Evolutionary conservation across 2,888 invertebrate species (phyloP).

Genomic region (Brenthis hecate): DNA sequence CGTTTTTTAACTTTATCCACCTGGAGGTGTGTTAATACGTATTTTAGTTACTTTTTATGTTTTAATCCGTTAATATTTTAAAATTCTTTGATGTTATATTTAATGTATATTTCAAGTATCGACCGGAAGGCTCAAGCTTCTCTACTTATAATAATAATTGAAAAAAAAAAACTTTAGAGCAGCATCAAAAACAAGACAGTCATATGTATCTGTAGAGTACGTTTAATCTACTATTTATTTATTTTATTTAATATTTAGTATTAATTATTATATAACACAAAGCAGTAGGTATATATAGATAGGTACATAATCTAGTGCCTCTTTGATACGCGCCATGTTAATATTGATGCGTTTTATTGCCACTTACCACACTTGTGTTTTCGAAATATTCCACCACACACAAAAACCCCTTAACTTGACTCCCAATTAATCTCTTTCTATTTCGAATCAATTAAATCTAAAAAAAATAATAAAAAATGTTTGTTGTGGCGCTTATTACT

Average conservation of each 20-base stretch:
- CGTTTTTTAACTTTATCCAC: slow-evolving; percentile 64
- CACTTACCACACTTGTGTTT: slow-evolving; percentile 29
- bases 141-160: background rate
- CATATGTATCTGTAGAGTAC: too few species aligned
- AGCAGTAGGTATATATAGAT: background rate
- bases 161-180: too few species aligned
- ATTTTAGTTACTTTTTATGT: slow-evolving; percentile 60
- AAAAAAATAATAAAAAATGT: slow-evolving; percentile 29
- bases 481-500: slow-evolving; percentile 20
- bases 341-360: slow-evolving; percentile 22
- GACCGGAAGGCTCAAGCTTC: slow-evolving; percentile 18
- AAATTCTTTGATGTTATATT: slow-evolving; percentile 24
- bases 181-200: too few species aligned
- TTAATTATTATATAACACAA: background rate
- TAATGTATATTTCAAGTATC: slow-evolving; percentile 5
- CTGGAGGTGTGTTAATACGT: slow-evolving; percentile 74
- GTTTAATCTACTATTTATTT: too few species aligned
- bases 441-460: slow-evolving; percentile 49
- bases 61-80: slow-evolving; percentile 58
- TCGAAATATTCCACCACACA: slow-evolving; percentile 45
- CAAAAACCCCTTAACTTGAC: slow-evolving; percentile 57
- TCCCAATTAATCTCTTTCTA: slow-evolving; percentile 68
- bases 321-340: slow-evolving; percentile 11
- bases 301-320: slow-evolving; percentile 3
- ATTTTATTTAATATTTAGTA: background rate